phyloP scores from a whole-genome alignment of 2,797 vertebrate genomes.

The Pseudochaenichthys georgianus region DNA sequence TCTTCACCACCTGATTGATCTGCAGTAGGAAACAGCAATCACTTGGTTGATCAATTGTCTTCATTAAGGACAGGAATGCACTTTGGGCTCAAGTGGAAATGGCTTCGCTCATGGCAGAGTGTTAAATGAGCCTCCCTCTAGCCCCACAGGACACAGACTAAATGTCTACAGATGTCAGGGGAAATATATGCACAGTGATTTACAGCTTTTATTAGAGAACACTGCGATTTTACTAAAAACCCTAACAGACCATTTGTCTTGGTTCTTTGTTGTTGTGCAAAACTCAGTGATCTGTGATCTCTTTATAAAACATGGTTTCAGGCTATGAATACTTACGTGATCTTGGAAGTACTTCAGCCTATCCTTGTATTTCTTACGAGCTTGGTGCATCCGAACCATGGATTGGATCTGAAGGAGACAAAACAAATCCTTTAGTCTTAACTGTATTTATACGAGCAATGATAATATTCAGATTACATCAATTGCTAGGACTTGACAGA shows the following conservation, averaged over 20 bases:
- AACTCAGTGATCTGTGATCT: not conserved
- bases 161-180: constrained; percentile 37
- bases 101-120: constrained; percentile 36
- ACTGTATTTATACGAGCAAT: no score
- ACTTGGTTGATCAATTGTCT: constrained; percentile 37
- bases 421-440: not conserved
- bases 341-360: constrained; percentile 95
- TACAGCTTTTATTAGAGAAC: constrained; percentile 44
- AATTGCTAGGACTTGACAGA: no score
- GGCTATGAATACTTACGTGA: constrained; percentile 85
- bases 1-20: constrained; percentile 95
- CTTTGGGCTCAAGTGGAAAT: constrained; percentile 22
- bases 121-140: constrained; percentile 40
- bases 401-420: constrained; percentile 90
- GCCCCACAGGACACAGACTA: constrained; percentile 14
- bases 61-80: constrained; percentile 36
- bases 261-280: not conserved
- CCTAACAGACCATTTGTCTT: constrained; percentile 13
- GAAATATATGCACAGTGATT: constrained; percentile 27
- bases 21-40: constrained; percentile 68
- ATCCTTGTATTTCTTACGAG: constrained; percentile 92
- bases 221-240: not conserved
- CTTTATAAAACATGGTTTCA: not conserved
- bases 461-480: fast-evolving
- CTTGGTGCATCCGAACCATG: constrained; percentile 95